Percentiles rank a stretch among this genome's conserved stretches.
Evolutionary conservation across 2,113 vertebrate genomes (phyloP).

Genomic region (Channa maculata): DNA sequence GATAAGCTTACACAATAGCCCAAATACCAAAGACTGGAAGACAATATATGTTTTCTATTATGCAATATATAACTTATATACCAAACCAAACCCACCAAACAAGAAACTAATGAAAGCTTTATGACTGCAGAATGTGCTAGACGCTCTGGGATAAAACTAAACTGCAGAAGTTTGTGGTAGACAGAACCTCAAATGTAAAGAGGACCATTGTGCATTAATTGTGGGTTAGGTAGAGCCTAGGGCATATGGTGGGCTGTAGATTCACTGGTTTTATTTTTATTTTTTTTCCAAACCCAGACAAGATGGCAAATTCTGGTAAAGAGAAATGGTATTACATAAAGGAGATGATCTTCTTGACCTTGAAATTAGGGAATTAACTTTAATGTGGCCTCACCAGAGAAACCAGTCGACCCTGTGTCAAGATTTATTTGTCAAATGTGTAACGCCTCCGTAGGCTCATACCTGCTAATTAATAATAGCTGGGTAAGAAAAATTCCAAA

Average conservation of each 20-base stretch:
- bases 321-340: too few relatives aligned
- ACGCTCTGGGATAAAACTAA: conserved; percentile 28
- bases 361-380: not conserved
- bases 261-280: too few relatives aligned
- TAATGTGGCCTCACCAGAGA: too few relatives aligned
- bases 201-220: not conserved
- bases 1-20: conserved; percentile 61
- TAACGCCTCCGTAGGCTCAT: too few relatives aligned
- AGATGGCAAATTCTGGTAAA: not conserved
- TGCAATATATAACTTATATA: conserved; percentile 77
- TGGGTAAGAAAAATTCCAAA: too few relatives aligned
- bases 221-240: not conserved
- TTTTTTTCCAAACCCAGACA: too few relatives aligned
- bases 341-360: not conserved
- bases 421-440: conserved; percentile 6
- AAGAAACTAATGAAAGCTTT: conserved; percentile 60
- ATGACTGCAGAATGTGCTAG: conserved; percentile 65
- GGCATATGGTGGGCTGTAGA: too few relatives aligned
- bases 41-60: conserved; percentile 73
- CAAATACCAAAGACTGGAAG: conserved; percentile 78
- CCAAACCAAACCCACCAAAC: conserved; percentile 50
- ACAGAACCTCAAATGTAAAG: conserved; percentile 36
- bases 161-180: conserved; percentile 8
- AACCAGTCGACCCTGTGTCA: too few relatives aligned
- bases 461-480: not conserved